Percentiles rank a stretch among this genome's conserved stretches.
Evolutionary conservation across 2,888 invertebrate species (phyloP).

Genomic region (Augiades crinisus): DNA sequence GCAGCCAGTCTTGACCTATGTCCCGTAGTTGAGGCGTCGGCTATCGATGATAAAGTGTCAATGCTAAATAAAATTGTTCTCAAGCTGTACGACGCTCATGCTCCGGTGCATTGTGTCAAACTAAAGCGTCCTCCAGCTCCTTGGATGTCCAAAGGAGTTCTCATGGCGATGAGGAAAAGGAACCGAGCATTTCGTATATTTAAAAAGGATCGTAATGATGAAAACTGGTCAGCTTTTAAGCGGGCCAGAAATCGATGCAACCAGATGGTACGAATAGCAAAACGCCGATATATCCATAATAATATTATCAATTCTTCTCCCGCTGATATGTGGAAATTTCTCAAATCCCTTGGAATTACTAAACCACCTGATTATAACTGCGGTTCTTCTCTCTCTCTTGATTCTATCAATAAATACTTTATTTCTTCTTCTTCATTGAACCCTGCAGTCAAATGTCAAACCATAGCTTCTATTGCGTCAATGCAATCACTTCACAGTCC

Average conservation of each 20-base stretch:
- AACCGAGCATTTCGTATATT: not conserved
- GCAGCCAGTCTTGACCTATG: no score
- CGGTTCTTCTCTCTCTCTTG: not conserved
- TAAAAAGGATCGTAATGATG: not conserved
- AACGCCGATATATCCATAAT: slow-evolving; percentile 4
- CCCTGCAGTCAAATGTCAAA: no score
- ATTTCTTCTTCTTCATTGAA: no score
- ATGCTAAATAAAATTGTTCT: not conserved
- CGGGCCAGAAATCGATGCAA: not conserved
- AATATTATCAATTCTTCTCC: slow-evolving; percentile 7
- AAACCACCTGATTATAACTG: not conserved
- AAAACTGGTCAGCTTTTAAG: not conserved
- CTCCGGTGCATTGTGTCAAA: not conserved
- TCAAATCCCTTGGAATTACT: not conserved
- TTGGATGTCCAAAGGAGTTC: not conserved
- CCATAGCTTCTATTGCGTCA: no score
- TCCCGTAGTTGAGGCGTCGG: not conserved
- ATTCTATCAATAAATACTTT: not conserved
- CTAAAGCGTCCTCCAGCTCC: not conserved
- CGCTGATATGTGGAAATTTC: no score
- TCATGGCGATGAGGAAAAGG: not conserved
- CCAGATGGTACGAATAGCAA: no score
- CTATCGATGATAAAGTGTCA: not conserved
- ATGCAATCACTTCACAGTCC: no score
- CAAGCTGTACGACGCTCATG: slow-evolving; percentile 1